Percentiles rank a stretch among this genome's conserved stretches.
Evolutionary conservation across 2,113 vertebrate species (phyloP).

Genomic region (Microtus richardsoni): DNA sequence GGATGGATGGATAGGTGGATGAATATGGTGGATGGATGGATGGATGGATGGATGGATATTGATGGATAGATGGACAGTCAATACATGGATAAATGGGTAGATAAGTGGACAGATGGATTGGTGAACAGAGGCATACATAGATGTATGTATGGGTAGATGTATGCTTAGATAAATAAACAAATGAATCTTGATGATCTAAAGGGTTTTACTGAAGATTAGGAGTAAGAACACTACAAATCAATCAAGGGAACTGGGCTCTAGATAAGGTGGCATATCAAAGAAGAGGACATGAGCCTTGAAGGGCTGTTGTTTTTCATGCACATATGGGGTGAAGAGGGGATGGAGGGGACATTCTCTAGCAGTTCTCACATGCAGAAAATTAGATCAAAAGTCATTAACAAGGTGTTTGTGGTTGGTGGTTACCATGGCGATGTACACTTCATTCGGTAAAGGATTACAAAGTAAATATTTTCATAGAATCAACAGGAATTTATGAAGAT

Average conservation of each 20-base stretch:
- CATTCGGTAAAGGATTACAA: neutral
- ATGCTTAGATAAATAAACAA: neutral
- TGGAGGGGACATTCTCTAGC: neutral
- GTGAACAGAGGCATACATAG: neutral
- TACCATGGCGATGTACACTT: neutral
- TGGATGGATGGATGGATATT: neutral
- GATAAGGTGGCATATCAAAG: neutral
- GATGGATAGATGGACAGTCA: no score
- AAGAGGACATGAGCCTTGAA: neutral
- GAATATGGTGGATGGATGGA: no score
- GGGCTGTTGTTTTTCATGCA: neutral
- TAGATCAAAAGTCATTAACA: neutral
- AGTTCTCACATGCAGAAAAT: neutral
- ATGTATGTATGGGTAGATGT: neutral
- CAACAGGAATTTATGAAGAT: slow-evolving; percentile 41
- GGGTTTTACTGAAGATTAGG: neutral
- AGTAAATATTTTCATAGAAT: slow-evolving; percentile 57
- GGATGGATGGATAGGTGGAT: neutral
- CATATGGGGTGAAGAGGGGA: neutral
- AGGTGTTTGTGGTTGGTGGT: neutral
- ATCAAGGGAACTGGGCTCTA: neutral
- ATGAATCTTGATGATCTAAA: neutral
- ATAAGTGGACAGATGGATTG: no score
- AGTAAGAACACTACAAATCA: neutral
- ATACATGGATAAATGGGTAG: neutral